Base-by-base conservation (phyloP, 1,140 invertebrate genomes). In the Cyrtorhinus lividipennis region DNA sequence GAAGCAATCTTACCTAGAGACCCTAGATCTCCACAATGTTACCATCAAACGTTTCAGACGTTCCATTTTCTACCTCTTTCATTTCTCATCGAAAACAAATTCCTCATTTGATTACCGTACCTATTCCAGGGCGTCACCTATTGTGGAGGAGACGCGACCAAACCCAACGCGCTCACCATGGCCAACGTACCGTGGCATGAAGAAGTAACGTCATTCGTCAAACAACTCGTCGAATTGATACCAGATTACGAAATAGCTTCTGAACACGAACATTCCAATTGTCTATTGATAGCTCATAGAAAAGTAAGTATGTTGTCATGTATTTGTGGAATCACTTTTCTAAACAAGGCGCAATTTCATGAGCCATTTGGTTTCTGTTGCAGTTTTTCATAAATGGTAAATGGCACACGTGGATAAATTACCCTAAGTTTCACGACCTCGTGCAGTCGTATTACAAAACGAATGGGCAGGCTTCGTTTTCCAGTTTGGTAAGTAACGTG, bases 251-350 rank as follows among this genome's bases (percentile, higher is more conserved):
- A 77, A 59, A 74, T 84, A 24, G 80, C 81, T 2, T 79, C 76
- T 59, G 82, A 84, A 69, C 82, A 84, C 71, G 80, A 82, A 68
- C 82, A 84, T 70, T 83, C 81, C 10, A 84, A 83, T 68, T 84
- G 82, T 71, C 68, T 84, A 24, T 72, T 84, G 0, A 65, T 84
- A 20, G 79, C 81, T 24, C 71, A 82, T 69, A 79, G 75, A 67
- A 80, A 80, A 64, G 67, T 67, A 61, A 64, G 27, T 8, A 38
- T 8, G 30, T 38, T 38, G 30, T 5, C 30, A 8, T 38, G 30
- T 38, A 38, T 23, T 18, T 18, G 5, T 5, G 20, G 15, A 18
- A 10, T 18, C 5, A 18, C 22, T 10, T 56, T 56, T 56, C 48
- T 5, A 18, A 18, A 23, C 8, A 23, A 56, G 8, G 5, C 18